phyloP scores from a whole-genome alignment of 1,140 invertebrate species.

The Nasonia longicornis region DNA sequence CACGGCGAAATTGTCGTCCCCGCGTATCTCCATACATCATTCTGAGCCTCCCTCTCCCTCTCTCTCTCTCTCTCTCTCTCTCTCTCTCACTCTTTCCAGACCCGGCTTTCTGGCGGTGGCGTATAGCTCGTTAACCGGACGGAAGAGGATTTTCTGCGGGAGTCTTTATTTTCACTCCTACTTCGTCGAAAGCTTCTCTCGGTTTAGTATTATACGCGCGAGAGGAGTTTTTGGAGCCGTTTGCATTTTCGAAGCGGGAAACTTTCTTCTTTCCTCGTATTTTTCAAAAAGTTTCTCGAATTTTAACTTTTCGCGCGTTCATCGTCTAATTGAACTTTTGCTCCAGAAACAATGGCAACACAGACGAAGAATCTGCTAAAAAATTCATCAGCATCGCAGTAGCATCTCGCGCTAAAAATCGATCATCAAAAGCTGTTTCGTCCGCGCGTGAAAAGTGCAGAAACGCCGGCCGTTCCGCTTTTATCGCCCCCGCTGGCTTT shows the following conservation, averaged over 20 bases:
- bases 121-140: no score
- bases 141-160: no score
- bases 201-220: no score
- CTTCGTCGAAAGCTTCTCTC: no score
- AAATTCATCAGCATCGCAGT: no score
- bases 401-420: neutral
- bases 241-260: no score
- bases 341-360: no score
- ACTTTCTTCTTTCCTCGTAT: no score
- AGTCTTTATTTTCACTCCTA: no score
- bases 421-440: neutral
- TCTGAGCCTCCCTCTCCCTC: neutral
- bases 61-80: neutral
- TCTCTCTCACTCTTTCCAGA: neutral
- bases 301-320: neutral
- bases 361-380: no score
- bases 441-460: conserved; percentile 1
- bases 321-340: neutral
- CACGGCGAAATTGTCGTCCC: conserved; percentile 6
- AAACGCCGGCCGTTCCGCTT: conserved; percentile 1
- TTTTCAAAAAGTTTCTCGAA: no score
- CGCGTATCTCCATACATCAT: conserved; percentile 17
- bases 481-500: neutral
- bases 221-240: no score
- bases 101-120: neutral